These are phyloP conservation scores for Mesocentrotus franciscanus DNA, from an alignment of 53 echinoderm and acorn worm species.

Conservation along the genomic window DNA sequence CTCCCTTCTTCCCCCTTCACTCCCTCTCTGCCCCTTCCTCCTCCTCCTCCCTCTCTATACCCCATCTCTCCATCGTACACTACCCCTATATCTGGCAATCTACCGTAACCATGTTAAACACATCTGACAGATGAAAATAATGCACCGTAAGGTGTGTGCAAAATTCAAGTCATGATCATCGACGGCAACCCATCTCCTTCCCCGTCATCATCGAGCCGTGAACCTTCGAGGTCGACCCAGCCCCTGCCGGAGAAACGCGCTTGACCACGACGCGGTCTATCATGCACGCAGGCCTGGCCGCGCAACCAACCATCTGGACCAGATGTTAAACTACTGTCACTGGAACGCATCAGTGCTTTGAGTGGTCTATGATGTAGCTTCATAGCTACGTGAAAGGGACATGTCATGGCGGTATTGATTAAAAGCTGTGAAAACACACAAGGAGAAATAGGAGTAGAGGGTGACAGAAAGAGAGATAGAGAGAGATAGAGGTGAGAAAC, in stretches of 20 bases:
- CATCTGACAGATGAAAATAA: background rate
- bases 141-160: background rate
- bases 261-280: background rate
- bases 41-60: background rate
- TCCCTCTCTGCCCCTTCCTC: background rate
- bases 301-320: background rate
- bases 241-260: background rate
- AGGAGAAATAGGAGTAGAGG: background rate
- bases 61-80: too few relatives aligned
- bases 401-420: constrained; percentile 44
- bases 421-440: background rate
- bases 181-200: background rate
- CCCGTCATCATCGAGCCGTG: background rate
- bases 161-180: background rate
- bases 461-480: background rate
- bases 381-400: background rate
- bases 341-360: background rate
- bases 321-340: constrained; percentile 13
- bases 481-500: background rate
- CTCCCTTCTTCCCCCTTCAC: background rate
- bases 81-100: background rate
- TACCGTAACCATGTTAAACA: background rate
- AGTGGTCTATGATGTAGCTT: background rate
- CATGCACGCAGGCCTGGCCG: background rate
- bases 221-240: background rate